Conservation (phyloP, 2,888 invertebrate genomes). For the Rhyacophila evoluta region DNA sequence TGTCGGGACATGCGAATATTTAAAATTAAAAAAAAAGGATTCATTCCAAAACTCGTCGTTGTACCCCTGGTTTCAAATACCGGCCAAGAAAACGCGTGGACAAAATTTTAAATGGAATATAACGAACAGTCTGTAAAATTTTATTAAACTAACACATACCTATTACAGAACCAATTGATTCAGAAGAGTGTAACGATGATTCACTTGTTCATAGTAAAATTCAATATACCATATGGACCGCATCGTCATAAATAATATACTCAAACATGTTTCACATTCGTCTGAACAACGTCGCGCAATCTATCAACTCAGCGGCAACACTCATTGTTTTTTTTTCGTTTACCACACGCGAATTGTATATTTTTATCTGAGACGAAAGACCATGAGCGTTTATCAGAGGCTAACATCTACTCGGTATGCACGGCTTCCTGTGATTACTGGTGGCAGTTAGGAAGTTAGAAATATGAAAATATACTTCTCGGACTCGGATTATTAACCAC, state of each 20-base stretch:
- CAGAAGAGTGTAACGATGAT: not conserved
- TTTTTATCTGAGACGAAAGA: not conserved
- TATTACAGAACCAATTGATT: not conserved
- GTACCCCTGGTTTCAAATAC: too few relatives aligned
- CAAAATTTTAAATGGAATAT: not conserved
- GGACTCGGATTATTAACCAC: too few relatives aligned
- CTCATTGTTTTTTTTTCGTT: not conserved
- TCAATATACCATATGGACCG: not conserved
- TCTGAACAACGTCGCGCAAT: not conserved
- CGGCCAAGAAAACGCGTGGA: not conserved
- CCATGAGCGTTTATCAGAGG: not conserved
- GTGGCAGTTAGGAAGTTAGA: not conserved
- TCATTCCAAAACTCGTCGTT: too few relatives aligned
- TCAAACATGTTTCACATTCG: not conserved
- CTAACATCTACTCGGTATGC: not conserved
- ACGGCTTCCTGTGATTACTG: not conserved
- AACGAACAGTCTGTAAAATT: not conserved
- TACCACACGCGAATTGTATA: constrained; percentile 22
- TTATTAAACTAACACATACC: not conserved
- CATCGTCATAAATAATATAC: constrained; percentile 4
- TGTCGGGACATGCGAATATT: too few relatives aligned
- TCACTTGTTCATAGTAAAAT: not conserved
- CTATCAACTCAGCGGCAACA: not conserved
- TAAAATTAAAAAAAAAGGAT: too few relatives aligned
- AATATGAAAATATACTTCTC: too few relatives aligned